phyloP scores from a whole-genome alignment of 2,888 invertebrate genomes.

The Fabriciana adippe region DNA sequence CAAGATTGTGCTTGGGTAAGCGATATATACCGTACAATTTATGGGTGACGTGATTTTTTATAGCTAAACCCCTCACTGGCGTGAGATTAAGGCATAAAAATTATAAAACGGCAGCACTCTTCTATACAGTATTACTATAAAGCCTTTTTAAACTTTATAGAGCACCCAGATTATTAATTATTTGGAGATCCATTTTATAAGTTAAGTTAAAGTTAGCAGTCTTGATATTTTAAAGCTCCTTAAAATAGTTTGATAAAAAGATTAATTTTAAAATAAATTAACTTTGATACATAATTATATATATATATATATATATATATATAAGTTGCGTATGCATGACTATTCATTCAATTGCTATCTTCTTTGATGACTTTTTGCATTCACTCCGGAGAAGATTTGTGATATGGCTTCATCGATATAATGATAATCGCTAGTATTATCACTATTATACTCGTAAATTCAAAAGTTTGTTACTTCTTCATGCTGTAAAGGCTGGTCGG shows the following conservation, averaged over 20 bases:
- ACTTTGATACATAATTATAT: too few species aligned
- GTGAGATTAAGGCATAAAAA: conserved; percentile 14
- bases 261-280: not conserved
- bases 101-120: conserved; percentile 1
- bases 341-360: too few species aligned
- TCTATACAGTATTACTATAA: not conserved
- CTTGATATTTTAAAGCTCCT: not conserved
- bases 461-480: too few species aligned
- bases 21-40: conserved; percentile 30
- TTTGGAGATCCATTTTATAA: not conserved
- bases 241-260: not conserved
- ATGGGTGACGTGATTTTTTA: conserved; percentile 28
- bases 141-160: not conserved
- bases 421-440: too few species aligned
- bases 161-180: not conserved
- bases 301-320: too few species aligned
- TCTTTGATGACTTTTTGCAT: too few species aligned
- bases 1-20: conserved; percentile 35
- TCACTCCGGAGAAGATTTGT: too few species aligned
- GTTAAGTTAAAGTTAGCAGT: not conserved
- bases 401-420: too few species aligned
- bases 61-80: conserved; percentile 13
- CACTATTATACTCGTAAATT: too few species aligned
- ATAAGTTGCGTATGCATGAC: too few species aligned
- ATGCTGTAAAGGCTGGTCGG: too few species aligned